phyloP scores from a whole-genome alignment of 2,888 invertebrate species.

The Campaea margaritaria region DNA sequence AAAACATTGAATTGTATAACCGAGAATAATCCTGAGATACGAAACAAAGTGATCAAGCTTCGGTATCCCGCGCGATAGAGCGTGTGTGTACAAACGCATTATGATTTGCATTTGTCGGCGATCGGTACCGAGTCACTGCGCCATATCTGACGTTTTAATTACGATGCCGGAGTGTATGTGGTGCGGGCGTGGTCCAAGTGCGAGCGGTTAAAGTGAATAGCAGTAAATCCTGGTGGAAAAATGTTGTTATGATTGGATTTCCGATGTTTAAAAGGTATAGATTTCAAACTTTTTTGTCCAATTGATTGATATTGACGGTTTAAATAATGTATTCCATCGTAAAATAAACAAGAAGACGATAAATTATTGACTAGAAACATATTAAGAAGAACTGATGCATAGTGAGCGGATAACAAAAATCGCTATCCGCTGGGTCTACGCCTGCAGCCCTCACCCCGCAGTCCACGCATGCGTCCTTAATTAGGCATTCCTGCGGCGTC shows the following conservation, averaged over 20 bases:
- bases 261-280: too few relatives aligned
- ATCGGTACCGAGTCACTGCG: conserved; percentile 48
- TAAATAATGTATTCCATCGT: too few relatives aligned
- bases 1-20: too few relatives aligned
- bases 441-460: conserved; percentile 47
- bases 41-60: too few relatives aligned
- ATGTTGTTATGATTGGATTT: background rate
- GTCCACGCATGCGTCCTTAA: conserved; percentile 84
- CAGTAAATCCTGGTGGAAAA: background rate
- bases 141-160: conserved; percentile 81
- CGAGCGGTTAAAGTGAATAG: conserved; percentile 24
- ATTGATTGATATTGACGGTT: too few relatives aligned
- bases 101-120: conserved; percentile 21
- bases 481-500: conserved; percentile 83
- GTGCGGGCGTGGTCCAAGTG: conserved; percentile 44
- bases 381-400: background rate
- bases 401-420: background rate
- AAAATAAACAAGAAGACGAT: too few relatives aligned
- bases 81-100: background rate
- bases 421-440: conserved; percentile 37
- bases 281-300: too few relatives aligned
- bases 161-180: conserved; percentile 66
- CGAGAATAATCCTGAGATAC: too few relatives aligned
- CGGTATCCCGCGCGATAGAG: conserved; percentile 12
- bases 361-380: too few relatives aligned